These are phyloP conservation scores for Heliconius melpomene DNA, from an alignment of 1,140 invertebrate species.

Conservation along the genomic window DNA sequence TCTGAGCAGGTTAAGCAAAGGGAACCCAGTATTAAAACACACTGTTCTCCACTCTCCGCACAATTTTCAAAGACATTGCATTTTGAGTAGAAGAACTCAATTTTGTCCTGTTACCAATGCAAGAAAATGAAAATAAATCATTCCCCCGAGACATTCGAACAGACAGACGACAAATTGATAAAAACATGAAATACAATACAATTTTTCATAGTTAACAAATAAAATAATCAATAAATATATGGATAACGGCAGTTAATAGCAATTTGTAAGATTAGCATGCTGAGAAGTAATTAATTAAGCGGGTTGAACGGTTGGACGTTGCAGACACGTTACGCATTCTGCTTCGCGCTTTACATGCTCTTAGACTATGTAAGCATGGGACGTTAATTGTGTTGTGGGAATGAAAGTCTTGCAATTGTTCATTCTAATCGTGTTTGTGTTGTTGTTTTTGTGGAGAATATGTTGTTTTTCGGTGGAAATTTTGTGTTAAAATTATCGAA, in stretches of 20 bases:
- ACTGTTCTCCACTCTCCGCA: too few relatives aligned
- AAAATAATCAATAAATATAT: background rate
- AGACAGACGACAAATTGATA: background rate
- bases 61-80: too few relatives aligned
- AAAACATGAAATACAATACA: background rate
- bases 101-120: too few relatives aligned
- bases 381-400: background rate
- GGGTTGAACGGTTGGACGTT: conserved; percentile 9
- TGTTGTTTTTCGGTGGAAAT: background rate
- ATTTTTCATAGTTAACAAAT: background rate
- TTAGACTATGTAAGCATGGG: conserved; percentile 16
- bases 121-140: too few relatives aligned
- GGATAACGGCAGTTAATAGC: conserved; percentile 6
- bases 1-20: too few relatives aligned
- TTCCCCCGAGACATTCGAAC: too few relatives aligned
- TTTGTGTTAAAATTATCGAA: too few relatives aligned
- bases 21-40: too few relatives aligned
- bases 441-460: background rate
- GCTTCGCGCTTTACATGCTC: conserved; percentile 34
- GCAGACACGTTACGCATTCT: conserved; percentile 50
- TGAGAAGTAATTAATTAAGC: conserved; percentile 53
- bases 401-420: background rate
- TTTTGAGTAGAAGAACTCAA: too few relatives aligned
- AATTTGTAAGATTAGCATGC: conserved; percentile 48
- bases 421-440: background rate